Conservation (phyloP, 1,140 invertebrate genomes). For the Zaprionus kolodkinae region DNA sequence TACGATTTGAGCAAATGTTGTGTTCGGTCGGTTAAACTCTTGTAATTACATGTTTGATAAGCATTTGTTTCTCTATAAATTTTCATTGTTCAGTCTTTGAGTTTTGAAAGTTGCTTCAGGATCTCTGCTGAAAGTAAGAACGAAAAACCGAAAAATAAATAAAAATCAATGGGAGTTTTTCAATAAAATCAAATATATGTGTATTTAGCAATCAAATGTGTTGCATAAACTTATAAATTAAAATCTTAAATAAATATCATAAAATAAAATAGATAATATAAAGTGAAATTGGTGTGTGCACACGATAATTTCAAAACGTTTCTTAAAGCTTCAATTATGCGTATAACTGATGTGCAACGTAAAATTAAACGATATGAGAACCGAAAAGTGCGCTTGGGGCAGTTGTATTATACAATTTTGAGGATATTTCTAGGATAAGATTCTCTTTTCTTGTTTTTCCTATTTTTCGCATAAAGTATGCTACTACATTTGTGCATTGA, state of each 20-base stretch:
- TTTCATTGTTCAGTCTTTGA: constrained; percentile 55
- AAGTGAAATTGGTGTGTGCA: constrained; percentile 24
- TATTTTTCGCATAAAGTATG: constrained; percentile 24
- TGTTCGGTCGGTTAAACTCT: constrained; percentile 21
- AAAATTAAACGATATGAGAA: constrained; percentile 15
- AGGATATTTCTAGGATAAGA: constrained; percentile 16
- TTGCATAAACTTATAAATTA: constrained; percentile 27
- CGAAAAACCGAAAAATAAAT: neutral
- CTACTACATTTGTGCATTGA: constrained; percentile 68
- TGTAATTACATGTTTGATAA: constrained; percentile 33
- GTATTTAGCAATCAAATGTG: constrained; percentile 38
- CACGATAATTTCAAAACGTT: constrained; percentile 26
- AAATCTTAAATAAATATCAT: constrained; percentile 38
- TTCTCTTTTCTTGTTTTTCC: constrained; percentile 25
- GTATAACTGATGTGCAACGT: constrained; percentile 29
- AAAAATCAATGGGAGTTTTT: constrained; percentile 25
- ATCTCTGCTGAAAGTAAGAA: constrained; percentile 2
- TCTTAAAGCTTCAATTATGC: constrained; percentile 48
- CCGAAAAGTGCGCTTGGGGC: constrained; percentile 43
- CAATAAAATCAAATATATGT: constrained; percentile 34
- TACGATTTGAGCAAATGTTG: constrained; percentile 63
- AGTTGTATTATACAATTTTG: constrained; percentile 73
- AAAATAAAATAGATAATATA: constrained; percentile 11
- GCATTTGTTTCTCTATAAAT: constrained; percentile 33
- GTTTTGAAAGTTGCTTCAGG: constrained; percentile 26